These are phyloP conservation scores for Lophochroa leadbeateri DNA, from an alignment of 2,113 vertebrate species.

Conservation along the genomic window DNA sequence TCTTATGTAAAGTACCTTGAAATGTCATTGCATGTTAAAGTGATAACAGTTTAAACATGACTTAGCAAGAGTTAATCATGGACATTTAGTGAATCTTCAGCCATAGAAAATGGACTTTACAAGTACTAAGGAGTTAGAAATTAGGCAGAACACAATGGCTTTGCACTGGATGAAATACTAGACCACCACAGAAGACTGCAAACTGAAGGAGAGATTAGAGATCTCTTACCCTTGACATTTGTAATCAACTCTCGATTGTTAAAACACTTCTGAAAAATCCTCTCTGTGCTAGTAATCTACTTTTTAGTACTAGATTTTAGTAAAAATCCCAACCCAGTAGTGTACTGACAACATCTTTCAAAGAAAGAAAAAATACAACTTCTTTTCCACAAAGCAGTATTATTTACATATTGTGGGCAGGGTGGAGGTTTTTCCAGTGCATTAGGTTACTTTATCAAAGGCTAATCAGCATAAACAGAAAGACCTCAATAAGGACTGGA, in stretches of 20 bases:
- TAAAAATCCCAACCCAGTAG: background rate
- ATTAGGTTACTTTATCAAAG: background rate
- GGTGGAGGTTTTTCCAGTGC: background rate
- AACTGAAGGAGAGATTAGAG: background rate
- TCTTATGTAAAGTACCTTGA: background rate
- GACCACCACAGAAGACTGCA: background rate
- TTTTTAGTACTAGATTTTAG: background rate
- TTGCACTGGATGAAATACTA: background rate
- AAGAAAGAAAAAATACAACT: background rate
- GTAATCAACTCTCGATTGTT: background rate
- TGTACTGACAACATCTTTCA: background rate
- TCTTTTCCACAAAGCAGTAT: background rate
- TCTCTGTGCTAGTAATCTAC: background rate
- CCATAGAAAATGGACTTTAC: background rate
- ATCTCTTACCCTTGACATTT: background rate
- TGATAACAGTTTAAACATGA: background rate
- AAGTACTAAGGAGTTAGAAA: background rate
- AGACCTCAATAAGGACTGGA: background rate
- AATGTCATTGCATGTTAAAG: background rate
- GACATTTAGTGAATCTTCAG: background rate
- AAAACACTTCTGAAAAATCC: background rate
- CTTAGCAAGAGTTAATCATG: background rate
- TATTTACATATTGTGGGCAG: background rate
- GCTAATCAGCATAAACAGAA: background rate
- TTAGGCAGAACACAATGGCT: background rate